Evolutionary conservation across 2,113 vertebrate genomes (phyloP).

Genomic region (Boulengeromyrus knoepffleri): DNA sequence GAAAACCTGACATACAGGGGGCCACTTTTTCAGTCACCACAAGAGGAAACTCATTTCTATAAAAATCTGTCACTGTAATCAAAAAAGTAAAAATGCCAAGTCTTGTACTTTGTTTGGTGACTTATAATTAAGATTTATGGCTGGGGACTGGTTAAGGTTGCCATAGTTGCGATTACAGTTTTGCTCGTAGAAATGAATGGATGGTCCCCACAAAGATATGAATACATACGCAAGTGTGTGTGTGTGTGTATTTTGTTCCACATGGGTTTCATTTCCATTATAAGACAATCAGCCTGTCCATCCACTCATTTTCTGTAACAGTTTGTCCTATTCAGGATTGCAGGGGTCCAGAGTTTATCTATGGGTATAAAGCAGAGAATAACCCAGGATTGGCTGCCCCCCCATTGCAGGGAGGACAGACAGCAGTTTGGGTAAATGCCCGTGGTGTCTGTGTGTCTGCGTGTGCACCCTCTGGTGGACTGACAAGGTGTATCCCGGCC

Average conservation of each 20-base stretch:
- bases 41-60: background rate
- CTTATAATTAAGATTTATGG: background rate
- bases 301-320: background rate
- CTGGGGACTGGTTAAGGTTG: too few species aligned
- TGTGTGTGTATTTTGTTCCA: background rate
- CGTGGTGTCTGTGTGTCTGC: background rate
- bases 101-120: background rate
- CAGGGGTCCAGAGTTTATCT: background rate
- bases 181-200: background rate
- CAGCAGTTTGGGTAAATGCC: background rate
- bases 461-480: background rate
- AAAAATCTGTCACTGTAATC: background rate
- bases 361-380: background rate
- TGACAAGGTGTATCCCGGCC: background rate
- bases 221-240: background rate
- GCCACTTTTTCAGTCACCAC: background rate
- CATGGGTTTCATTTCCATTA: background rate
- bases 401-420: background rate
- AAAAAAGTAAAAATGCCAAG: background rate
- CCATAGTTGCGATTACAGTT: too few species aligned
- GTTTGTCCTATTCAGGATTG: background rate
- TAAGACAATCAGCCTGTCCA: background rate
- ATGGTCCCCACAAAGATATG: background rate
- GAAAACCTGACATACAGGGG: background rate
- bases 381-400: background rate